Evolutionary conservation across 1,140 invertebrate genomes (phyloP), one percentile per base, ranked within the genome.

Genomic region (Bombus confusus): DNA sequence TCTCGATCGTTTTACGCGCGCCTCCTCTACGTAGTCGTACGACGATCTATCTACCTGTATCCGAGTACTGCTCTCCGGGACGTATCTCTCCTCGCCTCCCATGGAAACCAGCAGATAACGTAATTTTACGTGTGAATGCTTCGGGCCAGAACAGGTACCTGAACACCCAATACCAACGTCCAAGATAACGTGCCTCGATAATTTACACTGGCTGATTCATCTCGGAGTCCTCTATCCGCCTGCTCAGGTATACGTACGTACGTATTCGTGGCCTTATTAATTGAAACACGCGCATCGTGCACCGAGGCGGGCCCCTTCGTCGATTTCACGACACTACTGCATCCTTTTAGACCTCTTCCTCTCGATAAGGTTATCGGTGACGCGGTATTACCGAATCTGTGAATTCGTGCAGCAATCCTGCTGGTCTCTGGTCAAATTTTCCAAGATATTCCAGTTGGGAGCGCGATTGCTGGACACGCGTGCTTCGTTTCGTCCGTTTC

Each of bases 41-140:
- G 78, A 87, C 88, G 87, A 90, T 90, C 87, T 90, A 90, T 90
- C 88, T 90, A 90, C 88, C 88, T 89, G 85, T 89, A 82, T 64
- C 85, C 85, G 68, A 89, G 85, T 89, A 87, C 85, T 87, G 88
- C 80, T 89, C 75, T 84, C 69, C 52, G 77, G 66, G 76, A 87
- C 88, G 88, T 90, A 84, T 90, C 88, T 87, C 69, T 87, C 92
- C 91, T 87, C 85, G 79, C 64, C 92, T 87, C 91, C 88, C 89
- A 88, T 75, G 88, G 90, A 87, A 92, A 92, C 88, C 59, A 87
- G 34, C 76, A 92, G 93, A 94, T 93, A 93, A 94, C 91, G 92
- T 94, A 93, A 94, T 94, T 93, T 91, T 80, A 86, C 88, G 88
- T 91, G 92, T 91, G 91, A 93, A 94, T 92, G 90, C 90, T 93